These are phyloP conservation scores for Cinclus mexicanus DNA, from an alignment of 2,113 vertebrate species.

Conservation along the genomic window DNA sequence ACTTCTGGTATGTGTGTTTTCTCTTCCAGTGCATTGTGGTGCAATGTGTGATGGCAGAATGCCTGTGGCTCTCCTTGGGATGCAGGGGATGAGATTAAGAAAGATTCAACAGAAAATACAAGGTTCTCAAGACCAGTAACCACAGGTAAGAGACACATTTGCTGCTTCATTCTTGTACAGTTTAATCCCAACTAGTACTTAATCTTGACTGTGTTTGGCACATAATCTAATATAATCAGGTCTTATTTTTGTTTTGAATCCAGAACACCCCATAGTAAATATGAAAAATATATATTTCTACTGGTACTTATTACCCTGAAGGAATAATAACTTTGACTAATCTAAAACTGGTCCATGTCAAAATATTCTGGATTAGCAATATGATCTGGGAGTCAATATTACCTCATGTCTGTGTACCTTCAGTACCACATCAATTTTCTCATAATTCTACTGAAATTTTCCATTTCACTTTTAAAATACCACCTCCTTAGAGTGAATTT, in stretches of 20 bases:
- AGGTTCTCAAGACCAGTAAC: not conserved
- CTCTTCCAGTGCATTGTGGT: not conserved
- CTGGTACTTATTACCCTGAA: not conserved
- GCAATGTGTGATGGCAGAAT: not conserved
- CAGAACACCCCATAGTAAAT: rapidly evolving
- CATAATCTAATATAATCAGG: not conserved
- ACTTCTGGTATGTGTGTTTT: not conserved
- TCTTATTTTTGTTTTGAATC: not conserved
- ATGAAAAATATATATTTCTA: not conserved
- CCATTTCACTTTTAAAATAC: not conserved
- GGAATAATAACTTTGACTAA: not conserved
- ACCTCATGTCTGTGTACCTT: not conserved
- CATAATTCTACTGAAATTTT: not conserved
- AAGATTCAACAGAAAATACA: not conserved
- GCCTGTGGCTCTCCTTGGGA: not conserved
- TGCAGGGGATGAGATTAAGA: not conserved
- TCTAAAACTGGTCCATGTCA: not conserved
- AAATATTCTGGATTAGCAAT: not conserved
- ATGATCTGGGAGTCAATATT: not conserved
- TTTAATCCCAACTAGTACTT: not conserved
- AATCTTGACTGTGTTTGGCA: not conserved
- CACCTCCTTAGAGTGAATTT: not conserved
- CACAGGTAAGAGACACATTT: not conserved
- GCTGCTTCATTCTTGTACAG: not conserved
- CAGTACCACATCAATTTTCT: not conserved